phyloP scores from a whole-genome alignment of 1,140 invertebrate species.

The Zaprionus vittiger region DNA sequence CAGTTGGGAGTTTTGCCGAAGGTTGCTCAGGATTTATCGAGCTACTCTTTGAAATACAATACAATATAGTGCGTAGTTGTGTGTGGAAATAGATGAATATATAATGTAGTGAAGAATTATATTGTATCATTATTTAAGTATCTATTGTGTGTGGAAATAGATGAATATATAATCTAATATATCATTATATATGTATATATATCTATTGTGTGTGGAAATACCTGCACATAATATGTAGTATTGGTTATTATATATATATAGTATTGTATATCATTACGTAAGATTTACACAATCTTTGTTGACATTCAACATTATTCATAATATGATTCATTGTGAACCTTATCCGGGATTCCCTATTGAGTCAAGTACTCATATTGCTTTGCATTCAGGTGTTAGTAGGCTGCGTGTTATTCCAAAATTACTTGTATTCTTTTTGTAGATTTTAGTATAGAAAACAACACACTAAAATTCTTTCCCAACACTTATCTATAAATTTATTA shows the following conservation, averaged over 20 bases:
- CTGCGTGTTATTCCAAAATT: neutral
- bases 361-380: neutral
- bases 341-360: neutral
- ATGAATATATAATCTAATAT: too few species aligned
- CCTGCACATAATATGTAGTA: too few species aligned
- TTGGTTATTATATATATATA: too few species aligned
- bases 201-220: too few species aligned
- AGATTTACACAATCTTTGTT: too few species aligned
- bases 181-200: too few species aligned
- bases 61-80: neutral
- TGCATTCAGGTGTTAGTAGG: neutral
- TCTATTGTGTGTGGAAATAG: too few species aligned
- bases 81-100: neutral
- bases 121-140: too few species aligned
- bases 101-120: neutral
- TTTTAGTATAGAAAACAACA: neutral
- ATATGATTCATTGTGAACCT: neutral
- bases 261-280: too few species aligned
- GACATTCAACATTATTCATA: neutral
- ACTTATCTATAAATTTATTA: neutral
- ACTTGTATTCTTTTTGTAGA: neutral
- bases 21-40: constrained; percentile 25
- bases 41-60: neutral
- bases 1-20: constrained; percentile 28
- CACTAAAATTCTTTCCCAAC: neutral